Conservation (phyloP, 2,888 invertebrate species). For the Rotaria sp. region DNA sequence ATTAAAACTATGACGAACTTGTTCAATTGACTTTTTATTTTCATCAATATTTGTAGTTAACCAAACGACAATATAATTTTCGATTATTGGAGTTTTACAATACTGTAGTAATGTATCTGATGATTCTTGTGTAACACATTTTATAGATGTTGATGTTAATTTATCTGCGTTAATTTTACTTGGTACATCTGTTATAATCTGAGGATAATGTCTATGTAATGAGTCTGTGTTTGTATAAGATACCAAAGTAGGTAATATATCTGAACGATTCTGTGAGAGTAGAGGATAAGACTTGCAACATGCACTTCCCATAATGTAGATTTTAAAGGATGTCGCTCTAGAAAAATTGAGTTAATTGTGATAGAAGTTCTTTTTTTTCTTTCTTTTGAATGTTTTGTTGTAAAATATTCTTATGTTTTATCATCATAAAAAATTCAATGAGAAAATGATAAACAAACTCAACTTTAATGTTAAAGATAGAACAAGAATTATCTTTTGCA, state of each 20-base stretch:
- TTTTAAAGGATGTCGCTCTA: background rate
- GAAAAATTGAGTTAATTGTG: background rate
- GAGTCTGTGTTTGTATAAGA: background rate
- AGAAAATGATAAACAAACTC: background rate
- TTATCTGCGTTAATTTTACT: background rate
- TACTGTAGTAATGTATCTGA: background rate
- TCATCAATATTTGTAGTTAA: background rate
- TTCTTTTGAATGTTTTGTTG: background rate
- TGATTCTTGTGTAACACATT: background rate
- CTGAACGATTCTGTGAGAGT: background rate
- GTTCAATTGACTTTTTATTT: background rate
- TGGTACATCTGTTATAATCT: background rate
- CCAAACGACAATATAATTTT: background rate
- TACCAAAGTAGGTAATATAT: background rate
- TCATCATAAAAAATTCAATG: background rate
- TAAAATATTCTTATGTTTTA: background rate
- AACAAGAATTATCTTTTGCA: background rate
- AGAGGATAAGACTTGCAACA: background rate
- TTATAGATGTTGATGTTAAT: background rate
- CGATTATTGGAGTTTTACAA: background rate
- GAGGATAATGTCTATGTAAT: background rate
- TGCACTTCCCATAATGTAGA: background rate
- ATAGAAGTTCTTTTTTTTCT: background rate
- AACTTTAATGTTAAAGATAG: background rate
- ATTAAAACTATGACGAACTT: background rate